phyloP scores from a whole-genome alignment of 2,888 invertebrate species.

The Cosmopolites sordidus region DNA sequence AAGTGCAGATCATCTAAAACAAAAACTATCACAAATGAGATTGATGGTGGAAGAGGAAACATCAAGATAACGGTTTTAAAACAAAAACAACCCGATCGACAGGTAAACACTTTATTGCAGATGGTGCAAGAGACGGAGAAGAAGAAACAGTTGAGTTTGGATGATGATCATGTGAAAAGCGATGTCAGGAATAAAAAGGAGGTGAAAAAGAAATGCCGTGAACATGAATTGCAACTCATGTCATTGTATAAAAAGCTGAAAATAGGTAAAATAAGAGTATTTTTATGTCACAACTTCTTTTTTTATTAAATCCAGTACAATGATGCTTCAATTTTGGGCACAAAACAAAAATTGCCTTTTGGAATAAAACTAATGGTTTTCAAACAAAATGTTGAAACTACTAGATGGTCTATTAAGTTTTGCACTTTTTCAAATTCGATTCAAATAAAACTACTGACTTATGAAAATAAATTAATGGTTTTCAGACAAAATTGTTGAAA shows the following conservation, averaged over 20 bases:
- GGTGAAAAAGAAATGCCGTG: not conserved
- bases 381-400: too few relatives aligned
- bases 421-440: too few relatives aligned
- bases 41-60: not conserved
- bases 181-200: not conserved
- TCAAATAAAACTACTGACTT: too few relatives aligned
- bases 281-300: too few relatives aligned
- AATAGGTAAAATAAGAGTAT: not conserved
- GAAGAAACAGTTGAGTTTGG: not conserved
- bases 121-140: not conserved
- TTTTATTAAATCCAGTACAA: too few relatives aligned
- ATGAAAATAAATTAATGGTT: too few relatives aligned
- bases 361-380: too few relatives aligned
- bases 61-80: constrained; percentile 6
- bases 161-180: too few relatives aligned
- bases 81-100: not conserved
- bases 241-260: not conserved
- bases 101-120: not conserved
- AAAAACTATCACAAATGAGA: not conserved
- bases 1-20: constrained; percentile 3
- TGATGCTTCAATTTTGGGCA: too few relatives aligned
- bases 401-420: too few relatives aligned
- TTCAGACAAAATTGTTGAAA: too few relatives aligned
- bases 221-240: not conserved
- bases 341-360: too few relatives aligned